Evolutionary conservation across 2,113 vertebrate genomes (phyloP).

Genomic region (Perca flavescens): DNA sequence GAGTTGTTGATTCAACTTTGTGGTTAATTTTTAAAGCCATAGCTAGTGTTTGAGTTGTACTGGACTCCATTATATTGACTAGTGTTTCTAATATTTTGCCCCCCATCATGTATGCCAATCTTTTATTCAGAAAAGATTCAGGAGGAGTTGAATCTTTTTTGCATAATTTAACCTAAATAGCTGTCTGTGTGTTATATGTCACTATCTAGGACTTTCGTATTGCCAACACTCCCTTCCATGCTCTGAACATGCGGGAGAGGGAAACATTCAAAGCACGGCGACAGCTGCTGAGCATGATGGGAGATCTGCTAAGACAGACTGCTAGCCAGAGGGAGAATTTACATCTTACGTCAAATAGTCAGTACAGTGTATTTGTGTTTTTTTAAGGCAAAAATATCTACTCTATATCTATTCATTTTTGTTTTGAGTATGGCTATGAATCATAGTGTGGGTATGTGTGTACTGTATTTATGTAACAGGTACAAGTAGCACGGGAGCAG

Average conservation of each 20-base stretch:
- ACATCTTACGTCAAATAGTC: background rate
- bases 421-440: background rate
- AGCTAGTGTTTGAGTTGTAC: background rate
- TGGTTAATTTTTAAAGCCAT: background rate
- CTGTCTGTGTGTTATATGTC: slow-evolving; percentile 4
- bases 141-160: background rate
- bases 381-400: background rate
- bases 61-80: background rate
- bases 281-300: slow-evolving; percentile 82
- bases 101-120: background rate
- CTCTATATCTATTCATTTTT: background rate
- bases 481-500: background rate
- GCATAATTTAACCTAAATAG: background rate
- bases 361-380: background rate
- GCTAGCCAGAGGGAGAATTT: slow-evolving; percentile 58
- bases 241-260: slow-evolving; percentile 76
- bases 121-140: background rate
- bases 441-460: background rate
- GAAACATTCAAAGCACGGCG: slow-evolving; percentile 76
- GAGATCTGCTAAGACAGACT: slow-evolving; percentile 72
- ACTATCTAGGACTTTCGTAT: slow-evolving; percentile 82
- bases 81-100: background rate
- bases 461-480: slow-evolving; percentile 3
- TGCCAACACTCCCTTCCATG: slow-evolving; percentile 84
- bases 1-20: too few species aligned